These are phyloP conservation scores for Apteryx owenii DNA, from an alignment of 2,113 vertebrate genomes.

Conservation along the genomic window DNA sequence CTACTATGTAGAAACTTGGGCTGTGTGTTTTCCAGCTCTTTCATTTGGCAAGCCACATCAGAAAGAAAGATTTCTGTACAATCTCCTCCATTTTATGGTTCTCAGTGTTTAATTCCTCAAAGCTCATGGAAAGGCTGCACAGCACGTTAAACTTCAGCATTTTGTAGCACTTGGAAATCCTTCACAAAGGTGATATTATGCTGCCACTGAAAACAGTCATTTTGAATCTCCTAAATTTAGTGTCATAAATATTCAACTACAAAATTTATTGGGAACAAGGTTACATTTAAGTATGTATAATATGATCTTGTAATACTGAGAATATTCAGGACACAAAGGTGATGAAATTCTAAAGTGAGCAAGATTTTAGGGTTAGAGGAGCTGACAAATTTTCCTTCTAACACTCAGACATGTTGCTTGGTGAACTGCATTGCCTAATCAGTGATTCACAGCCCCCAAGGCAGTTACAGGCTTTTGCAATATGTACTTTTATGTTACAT, in stretches of 20 bases:
- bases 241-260: too few species aligned
- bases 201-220: not conserved
- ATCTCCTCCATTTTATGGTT: too few species aligned
- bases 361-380: not conserved
- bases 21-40: not conserved
- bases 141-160: not conserved
- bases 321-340: not conserved
- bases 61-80: not conserved
- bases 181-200: not conserved
- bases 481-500: not conserved
- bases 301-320: not conserved
- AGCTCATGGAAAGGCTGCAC: not conserved
- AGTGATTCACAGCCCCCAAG: not conserved
- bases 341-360: not conserved
- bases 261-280: not conserved
- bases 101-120: not conserved
- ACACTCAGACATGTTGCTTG: fast-evolving
- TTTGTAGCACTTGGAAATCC: not conserved
- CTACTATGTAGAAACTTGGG: not conserved
- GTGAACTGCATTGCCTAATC: not conserved
- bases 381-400: not conserved
- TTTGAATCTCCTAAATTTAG: not conserved
- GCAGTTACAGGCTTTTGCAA: not conserved
- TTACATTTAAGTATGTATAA: fast-evolving
- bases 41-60: not conserved